Evolutionary conservation across 1,140 invertebrate genomes (phyloP), one percentile per base, ranked within the genome.

Genomic region (Drosophila nikananu): DNA sequence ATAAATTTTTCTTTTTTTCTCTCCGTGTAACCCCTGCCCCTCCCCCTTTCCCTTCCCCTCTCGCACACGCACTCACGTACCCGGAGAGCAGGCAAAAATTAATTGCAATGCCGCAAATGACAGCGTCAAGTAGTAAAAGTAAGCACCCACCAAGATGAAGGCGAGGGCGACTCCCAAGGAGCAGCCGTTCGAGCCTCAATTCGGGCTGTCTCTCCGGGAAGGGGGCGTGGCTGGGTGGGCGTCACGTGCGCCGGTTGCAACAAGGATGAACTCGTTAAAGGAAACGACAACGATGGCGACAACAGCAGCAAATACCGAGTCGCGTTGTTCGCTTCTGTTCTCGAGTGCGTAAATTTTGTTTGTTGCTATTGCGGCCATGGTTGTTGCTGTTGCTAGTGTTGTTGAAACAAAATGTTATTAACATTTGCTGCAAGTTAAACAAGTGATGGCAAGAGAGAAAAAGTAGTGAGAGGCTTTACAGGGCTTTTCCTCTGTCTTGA

Each of bases 71-170:
- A 19, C 41, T 44, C 63, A 77, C 41, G 52, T 15, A 64, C 32
- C 65, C 27, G 23, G 49, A 44, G 51, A 77, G 77, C 73, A 74
- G 73, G 76, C 84, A 87, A 89, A 89, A 89, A 89, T 89, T 89
- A 89, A 89, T 89, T 89, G 84, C 84, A 89, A 89, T 89, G 81
- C 84, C 84, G 84, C 84, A 89, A 89, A 89, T 89, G 84, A 89
- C 84, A 89, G 84, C 84, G 81, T 89, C 84, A 89, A 89, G 84
- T 89, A 89, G 84, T 89, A 89, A 89, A 89, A 89, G 84, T 87
- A 89, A 87, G 84, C 84, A 83, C 77, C 73, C 68, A 66, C 72
- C 48, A 66, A 48, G 67, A 39, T 27, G 35, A 37, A 46, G 41
- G 32, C 23, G 37, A 15, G 23, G 42, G 32, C 15, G 63, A 27